These are phyloP conservation scores for Eupleurogrammus muticus DNA, from an alignment of 2,797 vertebrate species.

Conservation along the genomic window DNA sequence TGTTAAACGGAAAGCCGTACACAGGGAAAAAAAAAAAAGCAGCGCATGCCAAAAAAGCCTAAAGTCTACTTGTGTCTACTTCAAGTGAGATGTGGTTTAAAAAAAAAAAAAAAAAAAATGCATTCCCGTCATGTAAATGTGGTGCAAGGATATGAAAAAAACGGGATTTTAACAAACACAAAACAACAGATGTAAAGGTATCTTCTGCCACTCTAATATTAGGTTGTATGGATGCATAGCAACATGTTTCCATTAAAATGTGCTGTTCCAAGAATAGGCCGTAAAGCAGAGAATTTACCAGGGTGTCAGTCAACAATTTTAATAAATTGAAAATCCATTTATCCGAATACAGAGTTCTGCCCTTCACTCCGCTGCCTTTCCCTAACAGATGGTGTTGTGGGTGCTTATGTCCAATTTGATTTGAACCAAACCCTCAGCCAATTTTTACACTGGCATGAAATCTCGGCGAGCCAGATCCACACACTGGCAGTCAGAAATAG, in stretches of 20 bases:
- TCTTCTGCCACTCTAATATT: slow-evolving; percentile 56
- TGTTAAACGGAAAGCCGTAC: slow-evolving; percentile 54
- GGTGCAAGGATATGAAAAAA: slow-evolving; percentile 45
- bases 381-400: slow-evolving; percentile 90
- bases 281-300: slow-evolving; percentile 70
- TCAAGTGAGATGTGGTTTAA: slow-evolving; percentile 24
- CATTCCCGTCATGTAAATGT: slow-evolving; percentile 13
- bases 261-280: slow-evolving; percentile 71
- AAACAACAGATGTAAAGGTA: slow-evolving; percentile 68
- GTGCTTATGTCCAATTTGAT: slow-evolving; percentile 92
- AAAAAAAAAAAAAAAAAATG: not conserved
- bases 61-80: slow-evolving; percentile 52
- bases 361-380: slow-evolving; percentile 86
- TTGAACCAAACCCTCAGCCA: slow-evolving; percentile 89
- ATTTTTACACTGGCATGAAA: slow-evolving; percentile 88
- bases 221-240: slow-evolving; percentile 60
- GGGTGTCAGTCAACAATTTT: slow-evolving; percentile 83
- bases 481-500: slow-evolving; percentile 88
- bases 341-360: slow-evolving; percentile 84
- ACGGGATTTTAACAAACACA: slow-evolving; percentile 33
- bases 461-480: slow-evolving; percentile 83
- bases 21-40: slow-evolving; percentile 30
- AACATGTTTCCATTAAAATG: slow-evolving; percentile 63
- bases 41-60: slow-evolving; percentile 69
- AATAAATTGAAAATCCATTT: slow-evolving; percentile 86